A percentile compares a stretch with the other conserved stretches of the same genome.
phyloP scores from a whole-genome alignment of 2,797 vertebrate species.

The Otolemur crassicaudatus region DNA sequence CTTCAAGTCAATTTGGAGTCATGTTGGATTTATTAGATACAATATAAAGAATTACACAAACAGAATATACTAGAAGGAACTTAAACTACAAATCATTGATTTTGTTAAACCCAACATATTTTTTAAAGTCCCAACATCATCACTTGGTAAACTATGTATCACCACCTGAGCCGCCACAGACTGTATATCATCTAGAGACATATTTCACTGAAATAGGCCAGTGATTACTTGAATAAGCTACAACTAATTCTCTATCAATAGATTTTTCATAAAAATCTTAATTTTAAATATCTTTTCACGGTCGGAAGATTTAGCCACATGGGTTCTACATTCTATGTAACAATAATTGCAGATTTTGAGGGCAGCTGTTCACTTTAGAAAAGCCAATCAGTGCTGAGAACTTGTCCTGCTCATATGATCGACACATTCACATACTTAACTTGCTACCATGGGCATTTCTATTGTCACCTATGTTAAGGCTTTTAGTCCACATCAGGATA shows the following conservation, averaged over 20 bases:
- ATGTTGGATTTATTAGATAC: neutral
- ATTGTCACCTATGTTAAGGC: neutral
- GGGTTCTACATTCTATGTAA: neutral
- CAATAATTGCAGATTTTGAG: neutral
- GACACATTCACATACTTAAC: neutral
- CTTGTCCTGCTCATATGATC: neutral
- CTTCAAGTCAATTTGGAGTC: neutral
- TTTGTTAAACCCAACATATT: neutral
- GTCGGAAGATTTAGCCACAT: neutral
- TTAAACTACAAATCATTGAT: neutral
- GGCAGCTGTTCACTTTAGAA: neutral
- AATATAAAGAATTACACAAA: neutral
- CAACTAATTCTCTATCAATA: constrained; percentile 8
- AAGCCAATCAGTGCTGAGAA: neutral
- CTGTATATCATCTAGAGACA: neutral
- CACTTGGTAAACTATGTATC: neutral
- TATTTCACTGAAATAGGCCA: neutral
- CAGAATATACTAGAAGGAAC: neutral
- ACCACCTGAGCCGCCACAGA: neutral
- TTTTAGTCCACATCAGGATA: neutral
- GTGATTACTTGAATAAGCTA: neutral
- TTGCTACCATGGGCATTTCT: neutral
- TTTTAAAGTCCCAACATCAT: neutral
- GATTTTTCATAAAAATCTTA: neutral
- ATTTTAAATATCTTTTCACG: constrained; percentile 18